Evolutionary conservation across 2,888 invertebrate genomes (phyloP).

Genomic region (Amiota communis): DNA sequence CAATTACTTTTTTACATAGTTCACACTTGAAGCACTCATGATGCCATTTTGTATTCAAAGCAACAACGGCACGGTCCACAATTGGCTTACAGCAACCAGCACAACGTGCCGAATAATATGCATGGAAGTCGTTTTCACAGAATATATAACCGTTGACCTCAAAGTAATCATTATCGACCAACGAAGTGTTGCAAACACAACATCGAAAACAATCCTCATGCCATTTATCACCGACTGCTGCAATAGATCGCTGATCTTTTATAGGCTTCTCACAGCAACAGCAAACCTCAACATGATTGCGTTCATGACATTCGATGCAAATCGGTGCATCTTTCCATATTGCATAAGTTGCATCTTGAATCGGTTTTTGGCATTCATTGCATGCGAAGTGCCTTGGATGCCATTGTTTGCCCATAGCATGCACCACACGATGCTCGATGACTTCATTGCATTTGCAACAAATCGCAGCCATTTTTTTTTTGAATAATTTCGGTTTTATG

Average conservation of each 20-base stretch:
- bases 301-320: not conserved
- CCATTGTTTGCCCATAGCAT: constrained; percentile 39
- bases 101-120: constrained; percentile 40
- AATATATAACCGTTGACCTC: constrained; percentile 45
- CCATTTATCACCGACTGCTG: constrained; percentile 42
- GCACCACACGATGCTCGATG: constrained; percentile 28
- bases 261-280: constrained; percentile 23
- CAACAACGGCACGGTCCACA: constrained; percentile 32
- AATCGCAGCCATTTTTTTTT: constrained; percentile 18
- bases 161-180: constrained; percentile 35
- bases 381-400: constrained; percentile 46
- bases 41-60: constrained; percentile 44
- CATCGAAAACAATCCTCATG: constrained; percentile 45
- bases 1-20: constrained; percentile 27
- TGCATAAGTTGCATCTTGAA: constrained; percentile 14
- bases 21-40: constrained; percentile 37
- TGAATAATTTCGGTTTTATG: no score
- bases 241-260: constrained; percentile 4
- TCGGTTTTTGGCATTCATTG: constrained; percentile 30
- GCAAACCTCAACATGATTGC: constrained; percentile 1
- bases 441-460: constrained; percentile 44
- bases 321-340: not conserved
- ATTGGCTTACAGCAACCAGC: constrained; percentile 42
- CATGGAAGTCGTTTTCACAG: constrained; percentile 42
- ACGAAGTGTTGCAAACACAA: constrained; percentile 34